Evolutionary conservation across 1,140 invertebrate genomes (phyloP).

Genomic region (silkworm (Bombyx mori)): DNA sequence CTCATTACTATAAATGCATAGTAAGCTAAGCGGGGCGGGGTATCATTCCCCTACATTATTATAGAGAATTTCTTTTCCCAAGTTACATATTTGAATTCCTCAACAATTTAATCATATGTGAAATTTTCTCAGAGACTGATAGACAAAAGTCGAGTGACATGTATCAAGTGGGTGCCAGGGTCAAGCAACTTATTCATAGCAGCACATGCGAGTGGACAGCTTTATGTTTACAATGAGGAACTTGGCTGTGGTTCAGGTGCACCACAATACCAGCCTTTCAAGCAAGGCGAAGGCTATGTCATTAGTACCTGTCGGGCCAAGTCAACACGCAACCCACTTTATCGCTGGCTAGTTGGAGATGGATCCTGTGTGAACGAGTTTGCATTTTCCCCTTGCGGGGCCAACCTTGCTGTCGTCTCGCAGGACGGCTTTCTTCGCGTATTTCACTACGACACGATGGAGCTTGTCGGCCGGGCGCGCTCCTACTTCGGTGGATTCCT

Average conservation of each 20-base stretch:
- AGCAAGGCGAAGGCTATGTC: slow-evolving; percentile 94
- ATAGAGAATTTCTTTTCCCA: too few species aligned
- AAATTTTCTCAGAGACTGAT: slow-evolving; percentile 87
- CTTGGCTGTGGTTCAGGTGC: slow-evolving; percentile 86
- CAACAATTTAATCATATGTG: slow-evolving; percentile 2
- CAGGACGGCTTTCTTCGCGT: slow-evolving; percentile 97
- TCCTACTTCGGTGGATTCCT: slow-evolving; percentile 97
- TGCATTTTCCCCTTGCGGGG: slow-evolving; percentile 95
- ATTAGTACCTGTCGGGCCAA: slow-evolving; percentile 98
- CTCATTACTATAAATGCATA: too few species aligned
- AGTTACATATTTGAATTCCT: too few species aligned
- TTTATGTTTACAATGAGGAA: slow-evolving; percentile 98
- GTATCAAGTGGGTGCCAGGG: slow-evolving; percentile 96
- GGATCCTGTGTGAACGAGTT: slow-evolving; percentile 94
- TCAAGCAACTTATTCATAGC: slow-evolving; percentile 94
- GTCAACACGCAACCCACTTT: slow-evolving; percentile 95
- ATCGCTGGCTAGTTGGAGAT: slow-evolving; percentile 90
- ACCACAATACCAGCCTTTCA: slow-evolving; percentile 95
- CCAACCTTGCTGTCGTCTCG: slow-evolving; percentile 92
- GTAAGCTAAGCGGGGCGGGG: too few species aligned
- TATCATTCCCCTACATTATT: too few species aligned
- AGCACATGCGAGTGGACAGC: slow-evolving; percentile 95
- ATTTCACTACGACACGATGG: slow-evolving; percentile 98
- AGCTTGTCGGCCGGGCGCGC: slow-evolving; percentile 89
- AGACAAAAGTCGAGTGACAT: slow-evolving; percentile 99